phyloP scores from a whole-genome alignment of 2,113 vertebrate species.

The Rhynchopsitta pachyrhyncha region DNA sequence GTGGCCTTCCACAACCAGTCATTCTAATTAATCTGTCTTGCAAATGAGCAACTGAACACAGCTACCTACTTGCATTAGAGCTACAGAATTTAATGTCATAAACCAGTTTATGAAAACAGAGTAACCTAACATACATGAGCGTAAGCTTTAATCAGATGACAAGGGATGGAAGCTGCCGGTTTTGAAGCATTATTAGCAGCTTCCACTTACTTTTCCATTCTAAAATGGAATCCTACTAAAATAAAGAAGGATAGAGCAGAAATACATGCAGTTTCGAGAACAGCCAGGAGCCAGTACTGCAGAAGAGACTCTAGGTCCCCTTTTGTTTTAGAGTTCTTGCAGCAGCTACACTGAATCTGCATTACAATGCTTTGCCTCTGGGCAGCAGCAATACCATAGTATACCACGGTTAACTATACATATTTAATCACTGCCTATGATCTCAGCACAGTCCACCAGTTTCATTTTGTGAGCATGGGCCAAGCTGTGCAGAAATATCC shows the following conservation, averaged over 20 bases:
- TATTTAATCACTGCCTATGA: slow-evolving; percentile 46
- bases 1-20: not conserved
- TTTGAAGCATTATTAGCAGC: slow-evolving; percentile 20
- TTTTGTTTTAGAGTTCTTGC: slow-evolving; percentile 31
- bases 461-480: slow-evolving; percentile 37
- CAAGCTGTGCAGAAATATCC: slow-evolving; percentile 25
- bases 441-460: slow-evolving; percentile 30
- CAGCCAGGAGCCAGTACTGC: not conserved
- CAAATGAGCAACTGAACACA: slow-evolving; percentile 6
- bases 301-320: not conserved
- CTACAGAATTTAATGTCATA: slow-evolving; percentile 63
- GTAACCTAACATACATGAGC: not conserved
- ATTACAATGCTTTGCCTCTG: slow-evolving; percentile 52
- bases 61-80: slow-evolving; percentile 15
- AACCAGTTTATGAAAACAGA: slow-evolving; percentile 57
- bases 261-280: not conserved
- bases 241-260: not conserved
- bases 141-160: not conserved
- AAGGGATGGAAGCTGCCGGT: not conserved
- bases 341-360: slow-evolving; percentile 45
- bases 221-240: not conserved
- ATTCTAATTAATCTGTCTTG: slow-evolving; percentile 51
- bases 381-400: slow-evolving; percentile 42
- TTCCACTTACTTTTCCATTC: not conserved
- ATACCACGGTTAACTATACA: slow-evolving; percentile 24